Percentiles rank a stretch among this genome's conserved stretches.
phyloP scores from a whole-genome alignment of 2,888 invertebrate species.

The Boloria euphrosyne region DNA sequence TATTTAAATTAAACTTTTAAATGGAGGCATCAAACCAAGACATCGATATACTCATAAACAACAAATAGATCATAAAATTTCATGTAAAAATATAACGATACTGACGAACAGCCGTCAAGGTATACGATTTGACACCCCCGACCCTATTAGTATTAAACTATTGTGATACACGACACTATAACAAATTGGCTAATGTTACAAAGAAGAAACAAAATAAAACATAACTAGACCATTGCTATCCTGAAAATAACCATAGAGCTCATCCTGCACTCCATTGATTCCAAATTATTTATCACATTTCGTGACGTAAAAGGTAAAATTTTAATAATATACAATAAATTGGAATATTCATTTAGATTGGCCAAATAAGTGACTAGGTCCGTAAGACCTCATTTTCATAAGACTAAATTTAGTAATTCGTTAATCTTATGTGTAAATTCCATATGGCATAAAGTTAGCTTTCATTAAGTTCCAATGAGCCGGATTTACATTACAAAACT shows the following conservation, averaged over 20 bases:
- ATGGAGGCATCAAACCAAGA: slow-evolving; percentile 83
- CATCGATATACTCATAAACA: slow-evolving; percentile 76
- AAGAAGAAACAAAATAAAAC: slow-evolving; percentile 76
- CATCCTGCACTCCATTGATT: slow-evolving; percentile 80
- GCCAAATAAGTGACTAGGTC: slow-evolving; percentile 82
- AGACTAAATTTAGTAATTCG: slow-evolving; percentile 82
- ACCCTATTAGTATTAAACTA: slow-evolving; percentile 77
- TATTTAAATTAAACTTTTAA: slow-evolving; percentile 80
- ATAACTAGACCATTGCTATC: slow-evolving; percentile 82
- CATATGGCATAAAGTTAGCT: slow-evolving; percentile 83
- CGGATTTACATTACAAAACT: slow-evolving; percentile 19
- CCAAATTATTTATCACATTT: slow-evolving; percentile 70
- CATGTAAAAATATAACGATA: slow-evolving; percentile 78
- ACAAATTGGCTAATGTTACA: slow-evolving; percentile 81
- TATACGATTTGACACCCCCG: slow-evolving; percentile 82
- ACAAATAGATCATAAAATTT: slow-evolving; percentile 79
- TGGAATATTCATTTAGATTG: slow-evolving; percentile 81
- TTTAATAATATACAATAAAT: slow-evolving; percentile 78
- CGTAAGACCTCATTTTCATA: slow-evolving; percentile 76
- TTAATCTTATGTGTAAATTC: slow-evolving; percentile 82
- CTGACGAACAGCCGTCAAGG: slow-evolving; percentile 65
- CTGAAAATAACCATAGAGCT: slow-evolving; percentile 75
- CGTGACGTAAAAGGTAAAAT: slow-evolving; percentile 72
- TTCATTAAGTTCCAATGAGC: slow-evolving; percentile 72
- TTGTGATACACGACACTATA: slow-evolving; percentile 82